Conservation (phyloP, 2,888 invertebrate genomes). For the Capitulum mitella region DNA sequence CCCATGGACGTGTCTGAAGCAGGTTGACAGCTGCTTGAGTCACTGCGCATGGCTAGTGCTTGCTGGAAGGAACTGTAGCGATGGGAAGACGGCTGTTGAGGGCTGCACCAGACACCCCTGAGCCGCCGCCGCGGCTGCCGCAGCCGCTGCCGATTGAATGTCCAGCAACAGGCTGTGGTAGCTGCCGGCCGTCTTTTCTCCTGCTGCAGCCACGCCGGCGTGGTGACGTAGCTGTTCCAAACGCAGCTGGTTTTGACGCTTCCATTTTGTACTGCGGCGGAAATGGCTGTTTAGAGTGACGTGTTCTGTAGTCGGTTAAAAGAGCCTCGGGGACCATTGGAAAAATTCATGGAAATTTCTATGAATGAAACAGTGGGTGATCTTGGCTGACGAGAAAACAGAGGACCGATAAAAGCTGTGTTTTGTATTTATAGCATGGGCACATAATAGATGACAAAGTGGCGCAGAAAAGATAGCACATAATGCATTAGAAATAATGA, state of each 20-base stretch:
- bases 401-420: too few relatives aligned
- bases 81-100: slow-evolving; percentile 40
- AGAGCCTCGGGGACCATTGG: too few relatives aligned
- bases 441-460: too few relatives aligned
- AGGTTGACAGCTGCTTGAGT: neutral
- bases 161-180: slow-evolving; percentile 55
- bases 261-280: slow-evolving; percentile 48
- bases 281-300: too few relatives aligned
- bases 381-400: too few relatives aligned
- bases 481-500: too few relatives aligned
- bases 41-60: neutral
- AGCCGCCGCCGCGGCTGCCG: slow-evolving; percentile 47
- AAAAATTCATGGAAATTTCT: too few relatives aligned
- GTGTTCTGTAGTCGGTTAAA: too few relatives aligned
- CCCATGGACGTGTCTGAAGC: neutral
- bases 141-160: slow-evolving; percentile 35
- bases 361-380: too few relatives aligned
- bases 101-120: slow-evolving; percentile 44
- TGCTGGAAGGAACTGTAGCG: neutral
- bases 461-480: too few relatives aligned
- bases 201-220: slow-evolving; percentile 57
- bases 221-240: slow-evolving; percentile 78
- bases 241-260: slow-evolving; percentile 65
- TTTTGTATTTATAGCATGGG: too few relatives aligned
- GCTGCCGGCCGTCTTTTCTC: slow-evolving; percentile 47